Percentiles rank a stretch among this genome's conserved stretches.
Conservation (phyloP, 2,888 invertebrate genomes). For the Itoplectis maculator region DNA sequence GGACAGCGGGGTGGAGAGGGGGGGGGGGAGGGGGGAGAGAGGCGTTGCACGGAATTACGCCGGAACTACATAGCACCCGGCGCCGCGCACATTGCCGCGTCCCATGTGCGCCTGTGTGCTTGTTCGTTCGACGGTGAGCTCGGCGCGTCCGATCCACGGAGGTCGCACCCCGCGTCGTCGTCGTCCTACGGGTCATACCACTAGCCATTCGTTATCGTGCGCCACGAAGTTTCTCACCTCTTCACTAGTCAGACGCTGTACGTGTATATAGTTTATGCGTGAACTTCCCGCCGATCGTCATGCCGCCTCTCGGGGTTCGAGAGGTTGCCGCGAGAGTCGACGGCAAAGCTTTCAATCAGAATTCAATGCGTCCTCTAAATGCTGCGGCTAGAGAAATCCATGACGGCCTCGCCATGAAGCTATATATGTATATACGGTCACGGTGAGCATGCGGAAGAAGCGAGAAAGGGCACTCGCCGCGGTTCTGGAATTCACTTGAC, state of each 20-base stretch:
- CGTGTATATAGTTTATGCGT: not conserved
- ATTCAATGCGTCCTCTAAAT: slow-evolving; percentile 14
- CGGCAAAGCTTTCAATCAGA: slow-evolving; percentile 29
- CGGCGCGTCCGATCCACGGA: slow-evolving; percentile 44
- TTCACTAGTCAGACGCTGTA: slow-evolving; percentile 17
- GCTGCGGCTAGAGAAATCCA: slow-evolving; percentile 4
- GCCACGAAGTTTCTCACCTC: slow-evolving; percentile 72
- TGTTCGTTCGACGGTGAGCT: slow-evolving; percentile 34
- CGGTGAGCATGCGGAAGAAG: slow-evolving; percentile 6
- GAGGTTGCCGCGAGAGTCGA: slow-evolving; percentile 1
- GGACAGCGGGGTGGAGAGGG: not conserved
- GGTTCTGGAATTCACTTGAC: not conserved
- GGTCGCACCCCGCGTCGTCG: slow-evolving; percentile 5
- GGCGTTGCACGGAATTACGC: slow-evolving; percentile 81
- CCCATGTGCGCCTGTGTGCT: slow-evolving; percentile 24
- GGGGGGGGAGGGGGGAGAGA: not conserved
- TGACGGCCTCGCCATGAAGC: not conserved
- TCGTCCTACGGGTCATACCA: slow-evolving; percentile 72
- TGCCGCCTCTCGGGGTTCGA: not conserved
- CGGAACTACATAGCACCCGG: slow-evolving; percentile 74
- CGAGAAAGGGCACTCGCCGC: slow-evolving; percentile 21
- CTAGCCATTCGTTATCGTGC: slow-evolving; percentile 80
- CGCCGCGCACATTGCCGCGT: slow-evolving; percentile 43
- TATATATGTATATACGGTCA: not conserved
- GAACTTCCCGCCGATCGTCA: not conserved